Evolutionary conservation across 2,888 invertebrate species (phyloP), one percentile per base, ranked within the genome.

Genomic region (Amiota communis): DNA sequence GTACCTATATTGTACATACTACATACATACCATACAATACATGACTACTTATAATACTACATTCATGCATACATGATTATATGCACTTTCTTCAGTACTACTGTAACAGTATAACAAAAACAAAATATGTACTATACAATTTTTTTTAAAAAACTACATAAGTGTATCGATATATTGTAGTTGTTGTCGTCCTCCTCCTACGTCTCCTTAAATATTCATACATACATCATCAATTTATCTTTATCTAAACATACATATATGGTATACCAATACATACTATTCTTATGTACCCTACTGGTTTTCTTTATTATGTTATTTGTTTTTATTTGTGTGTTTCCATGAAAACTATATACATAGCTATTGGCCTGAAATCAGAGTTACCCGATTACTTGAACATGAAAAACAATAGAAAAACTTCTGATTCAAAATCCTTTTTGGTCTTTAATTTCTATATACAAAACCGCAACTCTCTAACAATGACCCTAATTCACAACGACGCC

Each of bases 281-380:
- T 36, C 69, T 69, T 69, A 56, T 36, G 47, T 69, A 56, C 69
- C 69, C 56, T 51, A 56, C 57, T 69, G 23, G 23, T 56, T 53
- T 48, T 36, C 59, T 20, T 9, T 12, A 63, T 61, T 59, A 36
- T 67, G 63, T 9, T 17, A 56, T 71, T 47, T 61, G 15, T 71
- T 68, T 71, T 74, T 56, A 12, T 51, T 71, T 69, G 8, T 36
- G 6, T 36, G 36, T 36, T 36, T 36, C 36, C 36, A 36, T 36
- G 36, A 0, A 36, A 36, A 36, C 36, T 36, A 36, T n/a, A n/a
- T n/a, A n/a, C n/a, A n/a, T n/a, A 36, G 36, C 8, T 36, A 36
- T 36, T 6, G 36, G 6, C 6, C 8, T 36, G 3, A 36, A 23
- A 23, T 23, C 23, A 23, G 23, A 23, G 23, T 23, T 2, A 1